phyloP scores from a whole-genome alignment of 2,113 vertebrate species.

The Lamprologus speciosus region DNA sequence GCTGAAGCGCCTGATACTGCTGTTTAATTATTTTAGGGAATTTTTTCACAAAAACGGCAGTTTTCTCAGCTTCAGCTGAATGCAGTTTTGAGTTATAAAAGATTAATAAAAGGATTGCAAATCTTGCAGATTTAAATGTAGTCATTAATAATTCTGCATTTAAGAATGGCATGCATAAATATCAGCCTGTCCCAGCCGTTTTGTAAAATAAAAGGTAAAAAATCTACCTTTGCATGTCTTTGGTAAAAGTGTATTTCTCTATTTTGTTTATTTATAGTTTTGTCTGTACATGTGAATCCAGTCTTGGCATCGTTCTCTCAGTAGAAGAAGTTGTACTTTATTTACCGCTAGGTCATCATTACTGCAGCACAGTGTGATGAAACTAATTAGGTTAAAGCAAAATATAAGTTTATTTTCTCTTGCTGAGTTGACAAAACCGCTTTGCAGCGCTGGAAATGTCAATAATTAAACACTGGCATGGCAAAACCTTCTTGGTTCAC shows the following conservation, averaged over 20 bases:
- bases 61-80: background rate
- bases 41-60: background rate
- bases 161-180: background rate
- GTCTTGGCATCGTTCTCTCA: background rate
- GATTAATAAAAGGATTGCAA: background rate
- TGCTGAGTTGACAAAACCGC: constrained; percentile 62
- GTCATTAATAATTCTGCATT: background rate
- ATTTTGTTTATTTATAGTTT: background rate
- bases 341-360: constrained; percentile 4
- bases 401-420: constrained; percentile 34
- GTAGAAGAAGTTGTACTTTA: background rate
- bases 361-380: background rate
- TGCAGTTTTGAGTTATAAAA: background rate
- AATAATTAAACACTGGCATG: constrained; percentile 68
- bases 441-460: constrained; percentile 52
- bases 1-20: background rate
- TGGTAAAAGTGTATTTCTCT: background rate
- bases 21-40: background rate
- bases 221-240: background rate
- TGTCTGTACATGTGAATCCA: background rate
- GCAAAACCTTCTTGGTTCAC: constrained; percentile 54
- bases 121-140: background rate
- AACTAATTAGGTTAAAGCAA: constrained; percentile 40
- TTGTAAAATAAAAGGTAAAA: background rate
- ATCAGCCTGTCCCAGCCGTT: background rate